A percentile compares a stretch with the other conserved stretches of the same genome.
Evolutionary conservation across 1,140 invertebrate species (phyloP).

Genomic region (Metopolophium dirhodum): DNA sequence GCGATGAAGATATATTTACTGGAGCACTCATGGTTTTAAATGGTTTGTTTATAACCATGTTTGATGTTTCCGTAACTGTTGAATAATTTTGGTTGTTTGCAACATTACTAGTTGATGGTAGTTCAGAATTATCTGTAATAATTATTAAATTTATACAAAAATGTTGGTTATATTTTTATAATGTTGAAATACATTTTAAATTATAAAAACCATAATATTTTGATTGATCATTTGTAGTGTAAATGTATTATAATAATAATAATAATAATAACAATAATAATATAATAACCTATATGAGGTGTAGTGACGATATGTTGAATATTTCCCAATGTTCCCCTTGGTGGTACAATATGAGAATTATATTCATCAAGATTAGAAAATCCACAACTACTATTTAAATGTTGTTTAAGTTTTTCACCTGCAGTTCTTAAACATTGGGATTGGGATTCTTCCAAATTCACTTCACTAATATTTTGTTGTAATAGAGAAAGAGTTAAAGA

Average conservation of each 20-base stretch:
- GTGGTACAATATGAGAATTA: slow-evolving; percentile 49
- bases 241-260: not conserved
- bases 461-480: slow-evolving; percentile 38
- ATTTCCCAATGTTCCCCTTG: not conserved
- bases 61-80: not conserved
- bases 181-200: not conserved
- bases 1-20: slow-evolving; percentile 3
- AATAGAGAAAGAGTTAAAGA: not conserved
- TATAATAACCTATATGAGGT: not conserved
- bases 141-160: not conserved
- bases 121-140: not conserved
- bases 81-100: not conserved
- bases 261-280: not conserved
- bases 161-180: not conserved
- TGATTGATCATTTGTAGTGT: not conserved
- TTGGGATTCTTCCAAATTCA: slow-evolving; percentile 23
- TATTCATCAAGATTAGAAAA: slow-evolving; percentile 46
- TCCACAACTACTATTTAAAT: slow-evolving; percentile 30
- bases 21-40: not conserved
- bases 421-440: slow-evolving; percentile 11
- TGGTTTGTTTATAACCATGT: not conserved
- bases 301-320: slow-evolving; percentile 58
- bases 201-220: not conserved
- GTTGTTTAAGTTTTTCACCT: slow-evolving; percentile 30
- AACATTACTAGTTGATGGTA: not conserved